Evolutionary conservation across 2,797 vertebrate species (phyloP).

Genomic region (Enteromius paludinosus): DNA sequence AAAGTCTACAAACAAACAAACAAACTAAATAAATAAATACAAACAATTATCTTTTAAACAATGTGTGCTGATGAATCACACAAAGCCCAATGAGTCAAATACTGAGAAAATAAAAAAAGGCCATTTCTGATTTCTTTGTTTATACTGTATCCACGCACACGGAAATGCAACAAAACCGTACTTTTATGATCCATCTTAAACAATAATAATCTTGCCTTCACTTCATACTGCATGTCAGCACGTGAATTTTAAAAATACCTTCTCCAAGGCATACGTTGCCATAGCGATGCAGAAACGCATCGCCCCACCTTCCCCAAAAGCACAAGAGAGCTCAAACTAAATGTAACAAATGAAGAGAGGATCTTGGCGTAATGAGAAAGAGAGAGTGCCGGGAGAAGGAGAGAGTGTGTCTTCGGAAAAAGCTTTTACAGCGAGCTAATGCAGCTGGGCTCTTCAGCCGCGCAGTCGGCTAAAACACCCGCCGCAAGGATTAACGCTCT

Average conservation of each 20-base stretch:
- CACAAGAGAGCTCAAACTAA: slow-evolving; percentile 73
- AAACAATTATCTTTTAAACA: neutral
- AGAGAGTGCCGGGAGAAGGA: slow-evolving; percentile 67
- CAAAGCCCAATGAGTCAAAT: neutral
- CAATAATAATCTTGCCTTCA: neutral
- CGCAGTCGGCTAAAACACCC: slow-evolving; percentile 59
- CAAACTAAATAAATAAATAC: neutral
- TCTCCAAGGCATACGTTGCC: slow-evolving; percentile 63
- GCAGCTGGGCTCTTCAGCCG: slow-evolving; percentile 34
- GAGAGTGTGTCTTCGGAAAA: slow-evolving; percentile 36
- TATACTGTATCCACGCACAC: neutral
- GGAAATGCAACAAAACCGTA: neutral
- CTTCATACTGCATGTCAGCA: slow-evolving; percentile 2
- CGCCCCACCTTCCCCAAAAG: slow-evolving; percentile 62
- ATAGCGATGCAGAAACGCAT: slow-evolving; percentile 64
- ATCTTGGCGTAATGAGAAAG: slow-evolving; percentile 79
- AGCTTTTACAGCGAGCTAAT: slow-evolving; percentile 56
- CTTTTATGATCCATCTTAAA: neutral
- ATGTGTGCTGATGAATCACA: neutral
- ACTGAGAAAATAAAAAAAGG: neutral
- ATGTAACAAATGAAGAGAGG: slow-evolving; percentile 79
- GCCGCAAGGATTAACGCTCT: slow-evolving; percentile 75
- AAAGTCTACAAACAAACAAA: neutral
- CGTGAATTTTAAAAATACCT: slow-evolving; percentile 53
- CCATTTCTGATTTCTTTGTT: neutral